phyloP scores from a whole-genome alignment of 2,888 invertebrate genomes.

The Entomobrya proxima region DNA sequence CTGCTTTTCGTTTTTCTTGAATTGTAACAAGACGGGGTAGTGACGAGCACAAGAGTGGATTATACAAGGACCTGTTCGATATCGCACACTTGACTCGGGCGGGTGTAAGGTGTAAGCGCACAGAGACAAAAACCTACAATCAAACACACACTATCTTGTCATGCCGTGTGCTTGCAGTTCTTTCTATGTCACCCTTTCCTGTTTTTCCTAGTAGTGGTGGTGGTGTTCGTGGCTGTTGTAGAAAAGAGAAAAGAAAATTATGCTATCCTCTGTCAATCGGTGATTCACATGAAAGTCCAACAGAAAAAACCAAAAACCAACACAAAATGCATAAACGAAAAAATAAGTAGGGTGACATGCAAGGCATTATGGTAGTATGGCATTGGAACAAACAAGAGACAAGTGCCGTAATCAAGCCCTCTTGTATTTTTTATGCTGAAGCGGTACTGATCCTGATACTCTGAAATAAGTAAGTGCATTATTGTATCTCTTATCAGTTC shows the following conservation, averaged over 20 bases:
- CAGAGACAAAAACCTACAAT: neutral
- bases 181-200: constrained; percentile 56
- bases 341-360: constrained; percentile 31
- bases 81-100: neutral
- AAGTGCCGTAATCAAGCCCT: constrained; percentile 46
- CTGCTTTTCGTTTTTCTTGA: too few species aligned
- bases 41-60: constrained; percentile 1
- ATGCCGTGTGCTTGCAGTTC: neutral
- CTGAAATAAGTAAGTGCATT: constrained; percentile 6
- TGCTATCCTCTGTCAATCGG: neutral
- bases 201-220: constrained; percentile 4
- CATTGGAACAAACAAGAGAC: constrained; percentile 22
- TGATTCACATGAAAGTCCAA: constrained; percentile 26
- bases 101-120: neutral
- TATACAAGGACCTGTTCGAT: constrained; percentile 1
- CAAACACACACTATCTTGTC: constrained; percentile 4
- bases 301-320: neutral
- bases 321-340: neutral
- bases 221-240: neutral
- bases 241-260: too few species aligned
- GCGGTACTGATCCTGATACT: constrained; percentile 1
- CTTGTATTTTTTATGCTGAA: neutral
- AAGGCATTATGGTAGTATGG: neutral
- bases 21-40: neutral
- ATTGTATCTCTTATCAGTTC: constrained; percentile 33